Conservation (phyloP, 2,113 vertebrate genomes). For the Caloenas nicobarica region DNA sequence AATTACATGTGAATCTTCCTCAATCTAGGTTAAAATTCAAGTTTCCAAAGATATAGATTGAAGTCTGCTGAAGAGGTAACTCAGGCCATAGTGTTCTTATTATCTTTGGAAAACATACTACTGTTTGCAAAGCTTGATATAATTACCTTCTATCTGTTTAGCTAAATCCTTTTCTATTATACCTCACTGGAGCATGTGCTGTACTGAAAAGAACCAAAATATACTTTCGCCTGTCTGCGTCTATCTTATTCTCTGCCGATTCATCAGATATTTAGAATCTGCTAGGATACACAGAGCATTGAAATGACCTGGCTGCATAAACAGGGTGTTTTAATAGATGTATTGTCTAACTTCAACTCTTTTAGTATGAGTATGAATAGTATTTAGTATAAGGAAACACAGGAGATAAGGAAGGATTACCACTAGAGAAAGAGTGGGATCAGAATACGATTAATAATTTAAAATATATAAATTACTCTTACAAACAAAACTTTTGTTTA, state of each 20-base stretch:
- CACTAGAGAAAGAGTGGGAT: neutral
- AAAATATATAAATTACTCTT: neutral
- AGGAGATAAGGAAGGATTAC: neutral
- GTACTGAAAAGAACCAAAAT: neutral
- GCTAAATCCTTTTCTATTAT: neutral
- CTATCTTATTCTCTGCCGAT: neutral
- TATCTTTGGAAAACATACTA: neutral
- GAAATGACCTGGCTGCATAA: neutral
- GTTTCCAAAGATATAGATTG: neutral
- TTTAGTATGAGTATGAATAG: neutral
- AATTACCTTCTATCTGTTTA: neutral
- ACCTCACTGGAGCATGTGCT: neutral
- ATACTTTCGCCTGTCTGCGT: neutral
- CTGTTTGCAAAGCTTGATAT: neutral
- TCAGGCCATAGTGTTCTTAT: neutral
- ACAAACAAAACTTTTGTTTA: neutral
- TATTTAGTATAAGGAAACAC: fast-evolving
- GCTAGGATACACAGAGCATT: neutral
- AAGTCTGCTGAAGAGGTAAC: neutral
- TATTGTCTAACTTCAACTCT: neutral
- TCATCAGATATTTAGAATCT: neutral
- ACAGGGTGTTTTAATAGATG: neutral
- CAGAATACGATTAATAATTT: neutral
- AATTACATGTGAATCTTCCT: neutral
- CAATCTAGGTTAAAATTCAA: neutral